Evolutionary conservation across 2,888 invertebrate genomes (phyloP).

Genomic region (Celastrina argiolus): DNA sequence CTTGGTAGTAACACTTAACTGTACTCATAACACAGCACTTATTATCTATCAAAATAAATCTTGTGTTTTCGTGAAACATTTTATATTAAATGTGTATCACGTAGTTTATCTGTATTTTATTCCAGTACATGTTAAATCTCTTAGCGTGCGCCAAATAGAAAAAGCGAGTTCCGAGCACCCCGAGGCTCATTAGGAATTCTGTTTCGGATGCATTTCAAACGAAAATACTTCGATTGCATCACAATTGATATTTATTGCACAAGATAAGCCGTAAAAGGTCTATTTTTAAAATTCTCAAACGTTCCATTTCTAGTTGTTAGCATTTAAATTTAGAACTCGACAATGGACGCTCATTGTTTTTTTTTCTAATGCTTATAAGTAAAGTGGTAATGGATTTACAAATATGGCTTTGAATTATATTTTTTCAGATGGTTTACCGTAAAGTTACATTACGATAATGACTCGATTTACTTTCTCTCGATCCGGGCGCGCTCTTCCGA

Average conservation of each 20-base stretch:
- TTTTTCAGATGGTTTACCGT: too few species aligned
- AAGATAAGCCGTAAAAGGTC: slow-evolving; percentile 2
- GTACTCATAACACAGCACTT: too few species aligned
- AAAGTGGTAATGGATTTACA: too few species aligned
- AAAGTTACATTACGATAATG: too few species aligned
- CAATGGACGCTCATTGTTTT: background rate
- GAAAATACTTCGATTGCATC: slow-evolving; percentile 22
- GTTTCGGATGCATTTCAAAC: slow-evolving; percentile 19
- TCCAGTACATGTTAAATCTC: slow-evolving; percentile 22
- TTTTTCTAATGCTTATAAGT: background rate
- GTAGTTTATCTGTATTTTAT: slow-evolving; percentile 10
- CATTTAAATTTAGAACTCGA: background rate
- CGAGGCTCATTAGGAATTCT: slow-evolving; percentile 23
- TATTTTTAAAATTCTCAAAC: slow-evolving; percentile 6
- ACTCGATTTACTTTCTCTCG: too few species aligned
- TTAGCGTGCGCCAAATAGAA: slow-evolving; percentile 21
- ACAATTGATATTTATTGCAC: slow-evolving; percentile 21
- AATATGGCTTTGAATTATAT: too few species aligned
- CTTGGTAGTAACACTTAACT: too few species aligned
- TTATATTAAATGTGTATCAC: background rate
- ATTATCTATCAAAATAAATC: too few species aligned
- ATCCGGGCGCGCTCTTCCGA: too few species aligned
- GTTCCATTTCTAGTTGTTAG: background rate
- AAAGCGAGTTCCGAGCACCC: slow-evolving; percentile 19
- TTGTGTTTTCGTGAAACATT: too few species aligned